Percentiles rank a stretch among this genome's conserved stretches.
Conservation (phyloP, 2,797 vertebrate species). For the Phrynocephalus guinanensis region DNA sequence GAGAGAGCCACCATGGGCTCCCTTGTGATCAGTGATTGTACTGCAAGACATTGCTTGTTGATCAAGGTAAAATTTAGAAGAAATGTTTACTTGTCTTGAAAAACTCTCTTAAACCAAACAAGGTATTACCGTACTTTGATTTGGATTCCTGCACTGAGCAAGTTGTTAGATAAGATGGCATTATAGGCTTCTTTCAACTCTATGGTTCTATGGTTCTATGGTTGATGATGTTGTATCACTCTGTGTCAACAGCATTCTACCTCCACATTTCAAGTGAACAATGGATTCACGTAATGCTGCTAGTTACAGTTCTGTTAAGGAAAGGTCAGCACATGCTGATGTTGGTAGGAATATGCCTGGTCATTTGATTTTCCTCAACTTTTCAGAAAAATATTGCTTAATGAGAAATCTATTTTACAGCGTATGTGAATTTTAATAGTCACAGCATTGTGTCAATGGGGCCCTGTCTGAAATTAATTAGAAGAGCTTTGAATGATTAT, state of each 20-base stretch:
- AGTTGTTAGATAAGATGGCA: too few relatives aligned
- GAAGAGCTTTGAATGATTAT: not conserved
- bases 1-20: too few relatives aligned
- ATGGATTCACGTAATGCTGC: conserved; percentile 62
- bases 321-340: conserved; percentile 75
- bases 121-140: too few relatives aligned
- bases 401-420: conserved; percentile 54
- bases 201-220: too few relatives aligned
- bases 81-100: too few relatives aligned
- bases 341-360: conserved; percentile 47
- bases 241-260: conserved; percentile 56
- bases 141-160: too few relatives aligned
- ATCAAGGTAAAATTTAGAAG: too few relatives aligned
- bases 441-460: not conserved
- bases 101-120: too few relatives aligned
- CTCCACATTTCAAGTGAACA: conserved; percentile 67
- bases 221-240: too few relatives aligned
- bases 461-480: not conserved
- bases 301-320: conserved; percentile 65
- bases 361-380: conserved; percentile 57
- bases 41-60: too few relatives aligned
- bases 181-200: too few relatives aligned
- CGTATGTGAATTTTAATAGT: conserved; percentile 17
- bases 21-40: too few relatives aligned
- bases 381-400: conserved; percentile 62